Evolutionary conservation across 2,113 vertebrate species (phyloP).

Genomic region (Bufo bufo): DNA sequence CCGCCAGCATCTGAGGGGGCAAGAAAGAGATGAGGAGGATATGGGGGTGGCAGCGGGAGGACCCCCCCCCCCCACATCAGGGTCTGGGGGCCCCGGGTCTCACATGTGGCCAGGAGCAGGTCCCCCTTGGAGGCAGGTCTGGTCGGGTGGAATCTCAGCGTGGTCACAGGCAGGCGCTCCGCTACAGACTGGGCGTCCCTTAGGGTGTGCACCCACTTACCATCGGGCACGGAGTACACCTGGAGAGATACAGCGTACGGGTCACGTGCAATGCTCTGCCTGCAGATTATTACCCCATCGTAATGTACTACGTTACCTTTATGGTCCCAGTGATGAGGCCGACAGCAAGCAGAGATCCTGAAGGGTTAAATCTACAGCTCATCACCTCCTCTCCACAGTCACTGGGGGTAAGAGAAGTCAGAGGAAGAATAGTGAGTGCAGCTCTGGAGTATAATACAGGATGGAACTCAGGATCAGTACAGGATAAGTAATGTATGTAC

Average conservation of each 20-base stretch:
- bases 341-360: conserved; percentile 64
- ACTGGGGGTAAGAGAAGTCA: conserved; percentile 50
- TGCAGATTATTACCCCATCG: neutral
- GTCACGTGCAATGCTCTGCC: neutral
- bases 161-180: conserved; percentile 40
- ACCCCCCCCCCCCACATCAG: neutral
- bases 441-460: neutral
- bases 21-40: neutral
- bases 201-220: conserved; percentile 47
- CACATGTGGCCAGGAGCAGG: conserved; percentile 55
- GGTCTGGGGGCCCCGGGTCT: neutral
- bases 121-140: conserved; percentile 45
- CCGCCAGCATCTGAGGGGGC: conserved; percentile 66
- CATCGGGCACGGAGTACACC: conserved; percentile 49
- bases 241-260: neutral
- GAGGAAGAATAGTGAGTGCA: neutral
- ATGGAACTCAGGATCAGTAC: neutral
- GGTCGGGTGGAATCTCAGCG: conserved; percentile 48
- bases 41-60: neutral
- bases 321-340: conserved; percentile 64
- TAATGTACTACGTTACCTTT: conserved; percentile 60
- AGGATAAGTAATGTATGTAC: neutral
- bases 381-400: conserved; percentile 64
- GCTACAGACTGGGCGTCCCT: conserved; percentile 34
- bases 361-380: conserved; percentile 66